A percentile compares a stretch with the other conserved stretches of the same genome.
phyloP scores from a whole-genome alignment of 2,113 vertebrate species.

The Larimichthys polyactis region DNA sequence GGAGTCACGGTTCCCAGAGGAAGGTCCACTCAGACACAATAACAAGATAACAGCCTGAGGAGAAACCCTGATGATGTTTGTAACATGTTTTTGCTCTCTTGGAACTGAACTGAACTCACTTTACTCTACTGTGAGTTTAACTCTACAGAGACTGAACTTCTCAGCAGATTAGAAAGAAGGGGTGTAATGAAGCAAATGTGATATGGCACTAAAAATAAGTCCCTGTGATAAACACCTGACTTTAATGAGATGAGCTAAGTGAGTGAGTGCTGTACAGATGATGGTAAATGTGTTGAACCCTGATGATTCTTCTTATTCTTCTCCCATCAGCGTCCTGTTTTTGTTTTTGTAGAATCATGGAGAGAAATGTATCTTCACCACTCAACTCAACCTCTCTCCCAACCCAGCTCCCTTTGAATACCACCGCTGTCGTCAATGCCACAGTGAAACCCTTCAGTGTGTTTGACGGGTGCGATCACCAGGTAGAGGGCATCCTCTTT shows the following conservation, averaged over 20 bases:
- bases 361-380: not conserved
- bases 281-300: not conserved
- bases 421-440: slow-evolving; percentile 50
- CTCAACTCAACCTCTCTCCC: slow-evolving; percentile 25
- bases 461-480: slow-evolving; percentile 77
- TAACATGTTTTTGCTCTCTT: slow-evolving; percentile 65
- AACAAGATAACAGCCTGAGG: slow-evolving; percentile 79
- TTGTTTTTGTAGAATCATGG: slow-evolving; percentile 56
- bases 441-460: slow-evolving; percentile 73
- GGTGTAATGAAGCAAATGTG: slow-evolving; percentile 25
- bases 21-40: slow-evolving; percentile 59
- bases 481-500: slow-evolving; percentile 76
- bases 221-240: not conserved
- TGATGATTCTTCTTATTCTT: not conserved
- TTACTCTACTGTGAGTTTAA: slow-evolving; percentile 23
- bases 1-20: slow-evolving; percentile 58
- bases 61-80: slow-evolving; percentile 71
- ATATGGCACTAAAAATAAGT: not conserved
- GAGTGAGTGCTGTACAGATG: not conserved
- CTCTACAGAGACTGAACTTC: slow-evolving; percentile 30
- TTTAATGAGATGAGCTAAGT: not conserved
- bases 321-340: slow-evolving; percentile 35
- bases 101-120: not conserved
- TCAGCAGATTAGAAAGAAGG: slow-evolving; percentile 15
- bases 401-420: slow-evolving; percentile 18